Conservation (phyloP, 2,797 vertebrate genomes). For the Urocyon cinereoargenteus region DNA sequence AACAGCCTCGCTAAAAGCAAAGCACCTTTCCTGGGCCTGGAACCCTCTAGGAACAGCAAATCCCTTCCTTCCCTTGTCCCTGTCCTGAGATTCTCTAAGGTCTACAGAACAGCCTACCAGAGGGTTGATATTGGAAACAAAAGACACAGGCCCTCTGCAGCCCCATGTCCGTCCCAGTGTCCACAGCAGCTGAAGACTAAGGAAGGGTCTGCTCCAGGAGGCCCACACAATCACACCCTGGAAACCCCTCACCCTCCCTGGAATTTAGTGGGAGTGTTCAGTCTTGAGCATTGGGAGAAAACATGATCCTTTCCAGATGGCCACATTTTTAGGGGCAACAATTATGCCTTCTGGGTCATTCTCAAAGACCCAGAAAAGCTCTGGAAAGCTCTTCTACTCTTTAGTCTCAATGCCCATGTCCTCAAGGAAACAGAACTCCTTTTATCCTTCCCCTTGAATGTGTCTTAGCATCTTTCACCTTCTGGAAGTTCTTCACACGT, state of each 20-base stretch:
- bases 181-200: neutral
- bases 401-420: neutral
- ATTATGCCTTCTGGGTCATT: neutral
- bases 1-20: no score
- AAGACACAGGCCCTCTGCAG: neutral
- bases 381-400: neutral
- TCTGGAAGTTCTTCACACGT: neutral
- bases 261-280: neutral
- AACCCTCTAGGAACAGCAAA: rapidly evolving
- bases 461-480: neutral
- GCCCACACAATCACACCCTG: rapidly evolving
- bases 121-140: rapidly evolving
- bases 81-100: neutral
- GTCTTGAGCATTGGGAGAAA: neutral
- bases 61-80: neutral
- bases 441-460: neutral
- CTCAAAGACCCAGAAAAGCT: neutral
- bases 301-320: neutral
- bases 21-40: rapidly evolving
- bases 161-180: neutral
- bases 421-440: neutral
- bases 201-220: neutral
- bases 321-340: neutral
- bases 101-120: neutral
- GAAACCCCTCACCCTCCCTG: neutral